A percentile compares a stretch with the other conserved stretches of the same genome.
Evolutionary conservation across 2,797 vertebrate genomes (phyloP).

Genomic region (Chloroceryle inda): DNA sequence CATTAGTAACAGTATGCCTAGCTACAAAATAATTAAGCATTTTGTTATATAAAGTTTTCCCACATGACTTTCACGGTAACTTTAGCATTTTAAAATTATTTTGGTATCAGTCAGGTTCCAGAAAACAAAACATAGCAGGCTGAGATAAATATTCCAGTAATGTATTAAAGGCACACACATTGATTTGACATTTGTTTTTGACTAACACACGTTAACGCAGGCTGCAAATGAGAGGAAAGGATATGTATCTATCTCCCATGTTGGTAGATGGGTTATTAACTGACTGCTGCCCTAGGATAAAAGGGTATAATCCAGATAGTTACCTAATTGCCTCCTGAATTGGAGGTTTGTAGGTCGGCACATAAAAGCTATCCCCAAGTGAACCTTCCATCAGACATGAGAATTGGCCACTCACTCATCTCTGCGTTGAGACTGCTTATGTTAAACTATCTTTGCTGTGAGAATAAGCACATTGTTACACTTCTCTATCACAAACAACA

Average conservation of each 20-base stretch:
- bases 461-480: fast-evolving
- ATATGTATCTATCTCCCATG: neutral
- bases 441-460: neutral
- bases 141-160: neutral
- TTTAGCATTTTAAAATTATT: neutral
- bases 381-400: neutral
- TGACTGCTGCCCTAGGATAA: neutral
- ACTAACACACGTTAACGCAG: neutral
- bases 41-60: conserved; percentile 31
- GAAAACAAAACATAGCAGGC: neutral
- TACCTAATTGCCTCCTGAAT: neutral
- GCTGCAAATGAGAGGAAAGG: neutral
- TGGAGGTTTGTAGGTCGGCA: neutral
- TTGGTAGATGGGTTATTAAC: neutral
- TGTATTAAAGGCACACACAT: neutral
- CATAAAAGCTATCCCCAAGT: neutral
- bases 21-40: conserved; percentile 26
- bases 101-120: neutral
- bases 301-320: neutral
- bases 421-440: neutral
- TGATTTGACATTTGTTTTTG: neutral
- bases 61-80: neutral
- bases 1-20: conserved; percentile 48
- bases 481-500: neutral
- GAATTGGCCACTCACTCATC: neutral